These are phyloP conservation scores for Apomyelois bistriatella DNA, from an alignment of 2,888 invertebrate genomes.

Conservation along the genomic window DNA sequence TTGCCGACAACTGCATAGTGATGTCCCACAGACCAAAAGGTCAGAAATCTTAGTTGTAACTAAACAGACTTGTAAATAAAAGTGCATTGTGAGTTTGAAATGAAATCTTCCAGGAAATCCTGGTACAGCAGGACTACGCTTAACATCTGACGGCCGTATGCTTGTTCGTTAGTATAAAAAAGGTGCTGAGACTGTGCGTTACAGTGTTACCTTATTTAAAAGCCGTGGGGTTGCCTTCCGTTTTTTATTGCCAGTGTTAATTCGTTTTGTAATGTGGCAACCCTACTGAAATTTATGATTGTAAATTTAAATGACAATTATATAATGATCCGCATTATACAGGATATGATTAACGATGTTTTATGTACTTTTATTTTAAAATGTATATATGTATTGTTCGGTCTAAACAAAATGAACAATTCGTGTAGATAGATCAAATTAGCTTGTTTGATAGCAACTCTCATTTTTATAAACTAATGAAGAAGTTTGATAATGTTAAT, in stretches of 20 bases:
- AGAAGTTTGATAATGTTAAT: too few relatives aligned
- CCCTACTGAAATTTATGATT: not conserved
- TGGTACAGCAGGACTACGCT: too few relatives aligned
- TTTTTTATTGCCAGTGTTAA: constrained; percentile 15
- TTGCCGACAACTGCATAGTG: constrained; percentile 83
- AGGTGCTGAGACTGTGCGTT: constrained; percentile 36
- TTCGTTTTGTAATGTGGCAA: constrained; percentile 17
- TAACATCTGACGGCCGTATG: not conserved
- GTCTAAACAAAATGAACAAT: too few relatives aligned
- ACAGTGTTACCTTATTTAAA: constrained; percentile 3
- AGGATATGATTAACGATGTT: too few relatives aligned
- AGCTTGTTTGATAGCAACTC: too few relatives aligned
- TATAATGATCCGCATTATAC: too few relatives aligned
- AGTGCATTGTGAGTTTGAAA: not conserved
- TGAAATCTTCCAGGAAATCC: not conserved
- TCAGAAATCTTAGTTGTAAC: constrained; percentile 56
- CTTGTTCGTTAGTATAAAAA: constrained; percentile 9
- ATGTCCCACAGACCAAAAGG: constrained; percentile 51
- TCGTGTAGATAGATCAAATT: too few relatives aligned
- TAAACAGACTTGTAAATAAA: not conserved
- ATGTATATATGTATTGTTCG: too few relatives aligned
- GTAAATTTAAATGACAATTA: too few relatives aligned
- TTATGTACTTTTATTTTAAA: too few relatives aligned
- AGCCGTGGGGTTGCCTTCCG: not conserved
- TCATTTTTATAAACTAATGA: too few relatives aligned